Conservation (phyloP, 1,140 invertebrate species). For the Tyrophagus putrescentiae region DNA sequence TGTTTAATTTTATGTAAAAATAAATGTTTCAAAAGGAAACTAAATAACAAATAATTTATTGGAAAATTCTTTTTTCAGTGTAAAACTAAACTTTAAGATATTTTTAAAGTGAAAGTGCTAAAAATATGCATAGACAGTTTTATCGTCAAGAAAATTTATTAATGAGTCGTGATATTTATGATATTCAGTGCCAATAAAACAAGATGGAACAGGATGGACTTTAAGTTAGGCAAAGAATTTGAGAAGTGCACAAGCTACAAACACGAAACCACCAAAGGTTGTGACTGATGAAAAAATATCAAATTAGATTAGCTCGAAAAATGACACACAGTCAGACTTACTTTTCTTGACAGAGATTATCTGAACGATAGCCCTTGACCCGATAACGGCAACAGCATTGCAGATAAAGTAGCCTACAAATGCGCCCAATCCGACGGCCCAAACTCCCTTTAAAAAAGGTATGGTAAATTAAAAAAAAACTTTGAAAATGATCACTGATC, state of each 20-base stretch:
- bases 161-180: too few relatives aligned
- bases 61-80: too few relatives aligned
- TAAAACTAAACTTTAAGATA: too few relatives aligned
- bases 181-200: too few relatives aligned
- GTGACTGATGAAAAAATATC: conserved; percentile 48
- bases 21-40: too few relatives aligned
- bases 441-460: neutral
- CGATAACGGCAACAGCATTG: conserved; percentile 87
- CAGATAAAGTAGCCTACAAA: conserved; percentile 82
- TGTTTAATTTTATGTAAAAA: too few relatives aligned
- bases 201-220: too few relatives aligned
- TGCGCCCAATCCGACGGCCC: conserved; percentile 78
- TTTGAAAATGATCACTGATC: neutral
- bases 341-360: conserved; percentile 81
- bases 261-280: conserved; percentile 77
- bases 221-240: conserved; percentile 57
- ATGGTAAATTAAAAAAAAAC: neutral
- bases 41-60: too few relatives aligned
- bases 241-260: conserved; percentile 74
- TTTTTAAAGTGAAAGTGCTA: too few relatives aligned
- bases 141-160: too few relatives aligned
- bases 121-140: too few relatives aligned
- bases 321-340: conserved; percentile 34
- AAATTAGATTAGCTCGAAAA: conserved; percentile 7
- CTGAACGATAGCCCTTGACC: conserved; percentile 83